Base-by-base conservation (phyloP, 2,797 vertebrate genomes). In the Odontamblyopus lacepedii region DNA sequence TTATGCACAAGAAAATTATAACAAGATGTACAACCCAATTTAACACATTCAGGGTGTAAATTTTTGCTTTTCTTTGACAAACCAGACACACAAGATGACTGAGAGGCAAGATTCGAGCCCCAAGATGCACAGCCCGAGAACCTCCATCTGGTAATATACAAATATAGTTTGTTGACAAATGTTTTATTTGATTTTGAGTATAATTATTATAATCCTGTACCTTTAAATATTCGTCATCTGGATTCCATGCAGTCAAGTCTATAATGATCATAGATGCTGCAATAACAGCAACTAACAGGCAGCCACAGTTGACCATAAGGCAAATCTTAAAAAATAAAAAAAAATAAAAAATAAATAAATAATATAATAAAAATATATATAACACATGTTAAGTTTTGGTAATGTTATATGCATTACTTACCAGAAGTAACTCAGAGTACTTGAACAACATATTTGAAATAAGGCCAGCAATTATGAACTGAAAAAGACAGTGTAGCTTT, bases 391-490 rank as follows among this genome's bases (percentile, higher is more conserved):
- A 48, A 5, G 44, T 48, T 38, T 48, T 48, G 44, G 15, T 16
- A 15, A 16, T 15, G 15, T 15, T 48, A 15, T 48, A 48, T 15
- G 44, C 13, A 38, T n/a, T 53, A 88, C 89, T 85, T 63, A 94
- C 93, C 27, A 70, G 51, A 0, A 94, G 63, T 50, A 95, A 74
- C 12, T 0, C 18, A 1, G 92, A 89, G 70, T 85, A 85, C 86
- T 81, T 93, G 85, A 84, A 83, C 64, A 94, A 67, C 72, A 92
- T 61, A 75, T 78, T 89, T 55, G 90, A 87, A 68, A 92, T 6
- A 4, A 87, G 0, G 69, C 94, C 94, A 41, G 92, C 86, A 2
- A 83, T 1, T 38, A 92, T 59, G 83, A 92, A 94, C 94, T 95
- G 71, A 50, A 41, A 70, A 35, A 61, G 7, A 79, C 18, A 59